Percentiles rank a stretch among this genome's conserved stretches.
phyloP scores from a whole-genome alignment of 2,797 vertebrate species.

The Arctocebus calabarensis region DNA sequence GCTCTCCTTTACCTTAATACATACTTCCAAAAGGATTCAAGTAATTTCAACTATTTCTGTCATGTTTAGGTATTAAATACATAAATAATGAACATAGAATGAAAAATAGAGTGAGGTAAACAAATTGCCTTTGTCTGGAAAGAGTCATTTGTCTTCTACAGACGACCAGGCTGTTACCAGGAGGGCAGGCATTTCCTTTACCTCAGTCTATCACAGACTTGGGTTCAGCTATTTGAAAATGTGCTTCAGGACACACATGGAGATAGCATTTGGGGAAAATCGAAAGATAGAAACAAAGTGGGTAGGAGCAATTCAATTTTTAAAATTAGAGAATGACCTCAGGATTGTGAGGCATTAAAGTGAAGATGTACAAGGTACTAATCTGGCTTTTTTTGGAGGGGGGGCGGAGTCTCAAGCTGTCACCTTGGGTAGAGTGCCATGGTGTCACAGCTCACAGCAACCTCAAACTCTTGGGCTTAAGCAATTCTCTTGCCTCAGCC shows the following conservation, averaged over 20 bases:
- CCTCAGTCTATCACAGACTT: background rate
- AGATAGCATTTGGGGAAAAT: conserved; percentile 7
- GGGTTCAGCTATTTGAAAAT: conserved; percentile 52
- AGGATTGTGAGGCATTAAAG: background rate
- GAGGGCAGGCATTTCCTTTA: background rate
- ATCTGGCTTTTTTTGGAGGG: background rate
- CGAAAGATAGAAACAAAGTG: background rate
- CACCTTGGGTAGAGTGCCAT: too few species aligned
- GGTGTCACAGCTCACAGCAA: too few species aligned
- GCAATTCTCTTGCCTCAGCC: too few species aligned
- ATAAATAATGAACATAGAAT: background rate
- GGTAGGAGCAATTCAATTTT: conserved; percentile 21
- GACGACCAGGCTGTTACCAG: background rate
- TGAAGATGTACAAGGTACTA: background rate
- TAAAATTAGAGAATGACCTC: conserved; percentile 10
- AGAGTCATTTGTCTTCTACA: conserved; percentile 22
- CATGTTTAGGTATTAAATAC: conserved; percentile 5
- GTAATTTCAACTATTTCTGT: conserved; percentile 14
- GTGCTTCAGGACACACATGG: background rate
- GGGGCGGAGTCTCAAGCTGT: too few species aligned
- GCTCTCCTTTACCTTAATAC: background rate
- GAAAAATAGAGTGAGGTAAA: conserved; percentile 1
- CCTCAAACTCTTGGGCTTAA: too few species aligned
- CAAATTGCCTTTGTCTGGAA: conserved; percentile 42
- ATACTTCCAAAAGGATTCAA: background rate